phyloP scores from a whole-genome alignment of 2,888 invertebrate species.

The Trachelus iudaicus region DNA sequence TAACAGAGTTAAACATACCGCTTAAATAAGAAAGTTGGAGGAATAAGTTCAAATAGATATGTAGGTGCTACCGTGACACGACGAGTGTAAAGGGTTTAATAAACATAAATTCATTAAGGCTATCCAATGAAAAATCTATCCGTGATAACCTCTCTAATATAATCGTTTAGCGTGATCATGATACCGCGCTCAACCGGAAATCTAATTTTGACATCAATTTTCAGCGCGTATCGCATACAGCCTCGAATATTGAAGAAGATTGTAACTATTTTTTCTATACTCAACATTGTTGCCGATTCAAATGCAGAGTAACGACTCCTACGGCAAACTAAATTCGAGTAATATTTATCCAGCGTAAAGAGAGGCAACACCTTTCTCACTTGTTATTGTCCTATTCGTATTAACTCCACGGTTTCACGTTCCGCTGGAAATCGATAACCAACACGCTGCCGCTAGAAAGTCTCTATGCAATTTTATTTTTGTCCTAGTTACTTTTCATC shows the following conservation, averaged over 20 bases:
- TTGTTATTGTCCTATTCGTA: not conserved
- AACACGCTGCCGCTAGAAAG: not conserved
- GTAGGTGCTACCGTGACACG: not conserved
- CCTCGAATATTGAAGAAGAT: not conserved
- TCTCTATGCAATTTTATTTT: not conserved
- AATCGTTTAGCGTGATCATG: no score
- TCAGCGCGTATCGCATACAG: not conserved
- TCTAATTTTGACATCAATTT: not conserved
- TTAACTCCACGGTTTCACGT: not conserved
- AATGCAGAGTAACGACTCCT: not conserved
- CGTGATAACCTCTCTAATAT: not conserved
- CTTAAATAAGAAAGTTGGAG: not conserved
- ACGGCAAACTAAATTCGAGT: not conserved
- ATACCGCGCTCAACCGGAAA: not conserved
- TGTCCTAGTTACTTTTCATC: not conserved
- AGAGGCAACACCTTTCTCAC: not conserved
- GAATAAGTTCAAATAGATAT: not conserved
- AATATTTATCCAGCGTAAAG: not conserved
- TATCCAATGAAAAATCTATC: not conserved
- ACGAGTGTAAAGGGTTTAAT: not conserved
- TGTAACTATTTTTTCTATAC: not conserved
- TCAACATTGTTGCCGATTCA: not conserved
- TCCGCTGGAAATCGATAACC: not conserved
- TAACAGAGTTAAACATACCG: not conserved
- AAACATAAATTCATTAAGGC: not conserved